Evolutionary conservation across 2,113 vertebrate genomes (phyloP).

Genomic region (Channa maculata): DNA sequence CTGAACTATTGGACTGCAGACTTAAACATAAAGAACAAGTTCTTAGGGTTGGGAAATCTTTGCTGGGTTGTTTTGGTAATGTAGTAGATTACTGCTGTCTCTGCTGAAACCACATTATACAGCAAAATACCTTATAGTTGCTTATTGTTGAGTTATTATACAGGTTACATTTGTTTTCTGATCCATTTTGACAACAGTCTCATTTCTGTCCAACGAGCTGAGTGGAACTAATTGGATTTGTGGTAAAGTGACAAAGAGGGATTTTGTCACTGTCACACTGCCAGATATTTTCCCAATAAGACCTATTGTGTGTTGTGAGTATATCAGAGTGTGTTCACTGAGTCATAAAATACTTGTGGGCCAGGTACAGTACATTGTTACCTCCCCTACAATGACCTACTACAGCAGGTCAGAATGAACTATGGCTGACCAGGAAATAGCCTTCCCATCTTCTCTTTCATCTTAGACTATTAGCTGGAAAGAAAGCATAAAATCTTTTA

Average conservation of each 20-base stretch:
- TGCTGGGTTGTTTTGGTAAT: too few relatives aligned
- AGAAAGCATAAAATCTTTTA: constrained; percentile 1
- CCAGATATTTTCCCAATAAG: too few relatives aligned
- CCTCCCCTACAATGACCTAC: neutral
- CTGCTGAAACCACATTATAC: neutral
- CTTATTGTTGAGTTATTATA: neutral
- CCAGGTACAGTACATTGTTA: neutral
- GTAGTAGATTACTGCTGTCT: too few relatives aligned
- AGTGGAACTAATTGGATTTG: neutral
- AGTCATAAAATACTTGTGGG: neutral
- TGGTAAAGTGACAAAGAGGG: neutral
- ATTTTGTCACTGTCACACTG: too few relatives aligned
- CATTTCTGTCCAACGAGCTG: too few relatives aligned
- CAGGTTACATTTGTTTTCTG: neutral
- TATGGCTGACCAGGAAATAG: too few relatives aligned
- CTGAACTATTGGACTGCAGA: too few relatives aligned
- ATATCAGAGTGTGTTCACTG: too few relatives aligned
- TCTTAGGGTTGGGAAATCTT: too few relatives aligned
- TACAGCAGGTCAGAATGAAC: neutral
- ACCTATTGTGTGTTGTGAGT: neutral
- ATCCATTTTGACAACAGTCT: neutral
- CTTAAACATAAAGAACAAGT: too few relatives aligned
- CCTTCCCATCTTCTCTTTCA: neutral
- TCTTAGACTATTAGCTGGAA: constrained; percentile 10
- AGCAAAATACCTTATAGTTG: too few relatives aligned